Evolutionary conservation across 2,113 vertebrate genomes (phyloP).

Genomic region (Indicator indicator): DNA sequence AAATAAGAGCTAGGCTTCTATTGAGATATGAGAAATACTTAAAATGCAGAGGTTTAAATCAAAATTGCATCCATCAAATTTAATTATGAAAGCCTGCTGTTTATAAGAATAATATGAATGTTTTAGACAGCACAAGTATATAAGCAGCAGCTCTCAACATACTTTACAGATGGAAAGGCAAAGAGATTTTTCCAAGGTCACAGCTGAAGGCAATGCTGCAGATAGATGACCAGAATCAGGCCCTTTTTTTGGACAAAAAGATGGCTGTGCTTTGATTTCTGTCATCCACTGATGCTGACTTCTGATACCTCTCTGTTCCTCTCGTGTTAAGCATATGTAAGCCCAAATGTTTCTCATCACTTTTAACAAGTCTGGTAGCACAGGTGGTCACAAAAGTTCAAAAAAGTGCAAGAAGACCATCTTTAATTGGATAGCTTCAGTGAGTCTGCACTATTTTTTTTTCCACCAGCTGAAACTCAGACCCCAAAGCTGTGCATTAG

Average conservation of each 20-base stretch:
- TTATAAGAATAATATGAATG: neutral
- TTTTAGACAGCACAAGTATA: neutral
- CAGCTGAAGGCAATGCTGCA: neutral
- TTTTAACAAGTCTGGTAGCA: neutral
- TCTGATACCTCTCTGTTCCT: neutral
- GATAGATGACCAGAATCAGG: neutral
- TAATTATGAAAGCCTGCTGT: neutral
- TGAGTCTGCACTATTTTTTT: neutral
- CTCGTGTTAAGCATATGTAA: neutral
- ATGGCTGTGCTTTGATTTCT: neutral
- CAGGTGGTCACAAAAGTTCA: neutral
- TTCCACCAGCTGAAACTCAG: neutral
- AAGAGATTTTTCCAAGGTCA: neutral
- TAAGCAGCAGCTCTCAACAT: neutral
- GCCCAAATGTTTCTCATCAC: neutral
- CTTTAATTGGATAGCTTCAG: neutral
- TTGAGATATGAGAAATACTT: constrained; percentile 7
- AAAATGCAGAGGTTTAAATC: neutral
- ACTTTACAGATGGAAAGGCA: neutral
- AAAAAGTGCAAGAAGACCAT: neutral
- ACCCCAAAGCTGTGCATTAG: neutral
- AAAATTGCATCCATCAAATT: neutral
- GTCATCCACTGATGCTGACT: neutral
- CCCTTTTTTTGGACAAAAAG: neutral
- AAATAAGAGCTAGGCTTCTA: constrained; percentile 28